phyloP scores from a whole-genome alignment of 2,888 invertebrate genomes.

The Cremastinae sp. region DNA sequence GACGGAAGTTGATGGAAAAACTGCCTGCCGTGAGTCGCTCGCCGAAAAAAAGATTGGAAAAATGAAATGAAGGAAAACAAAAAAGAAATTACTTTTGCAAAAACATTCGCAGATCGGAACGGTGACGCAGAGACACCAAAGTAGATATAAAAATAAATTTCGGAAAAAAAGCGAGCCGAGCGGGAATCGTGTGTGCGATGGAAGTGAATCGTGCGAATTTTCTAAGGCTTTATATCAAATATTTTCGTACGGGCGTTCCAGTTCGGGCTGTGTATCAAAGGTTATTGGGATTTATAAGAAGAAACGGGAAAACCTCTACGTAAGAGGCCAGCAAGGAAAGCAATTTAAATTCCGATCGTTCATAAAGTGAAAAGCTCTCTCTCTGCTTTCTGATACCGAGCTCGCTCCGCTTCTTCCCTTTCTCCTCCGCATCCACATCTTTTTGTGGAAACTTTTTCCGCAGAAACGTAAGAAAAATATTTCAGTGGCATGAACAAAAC shows the following conservation, averaged over 20 bases:
- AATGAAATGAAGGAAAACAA: conserved; percentile 3
- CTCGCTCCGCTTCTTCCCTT: conserved; percentile 23
- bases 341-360: conserved; percentile 76
- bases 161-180: conserved; percentile 2
- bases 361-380: conserved; percentile 71
- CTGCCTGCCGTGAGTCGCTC: conserved; percentile 4
- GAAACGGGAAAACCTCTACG: conserved; percentile 68
- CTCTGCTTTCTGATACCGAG: conserved; percentile 36
- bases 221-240: conserved; percentile 50
- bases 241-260: conserved; percentile 41
- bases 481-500: neutral
- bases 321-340: conserved; percentile 63
- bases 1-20: conserved; percentile 25
- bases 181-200: conserved; percentile 13
- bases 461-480: conserved; percentile 50
- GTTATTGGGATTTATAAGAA: conserved; percentile 73
- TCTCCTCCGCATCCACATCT: conserved; percentile 13
- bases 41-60: conserved; percentile 23
- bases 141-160: conserved; percentile 20
- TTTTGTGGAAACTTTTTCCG: conserved; percentile 46
- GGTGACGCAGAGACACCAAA: conserved; percentile 4
- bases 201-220: conserved; percentile 50
- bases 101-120: conserved; percentile 16
- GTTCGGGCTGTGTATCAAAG: conserved; percentile 65
- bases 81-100: conserved; percentile 8